These are phyloP conservation scores for Cerastis rubricosa DNA, from an alignment of 2,888 invertebrate genomes.

Conservation along the genomic window DNA sequence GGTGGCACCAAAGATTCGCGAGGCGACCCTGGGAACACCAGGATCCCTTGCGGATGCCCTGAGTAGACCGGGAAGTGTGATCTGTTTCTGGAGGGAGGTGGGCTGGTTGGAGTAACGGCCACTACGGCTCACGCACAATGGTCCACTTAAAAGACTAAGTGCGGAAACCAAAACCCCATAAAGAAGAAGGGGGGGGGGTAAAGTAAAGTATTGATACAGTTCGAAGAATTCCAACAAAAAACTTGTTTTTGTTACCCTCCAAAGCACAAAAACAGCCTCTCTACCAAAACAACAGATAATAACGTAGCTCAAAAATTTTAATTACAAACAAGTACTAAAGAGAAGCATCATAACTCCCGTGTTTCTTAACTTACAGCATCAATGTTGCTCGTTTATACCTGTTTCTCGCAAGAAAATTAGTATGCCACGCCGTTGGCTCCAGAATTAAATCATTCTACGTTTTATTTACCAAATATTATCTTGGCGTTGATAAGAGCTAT, in stretches of 20 bases:
- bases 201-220: neutral
- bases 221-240: neutral
- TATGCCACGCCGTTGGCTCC: slow-evolving; percentile 58
- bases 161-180: no score
- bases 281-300: slow-evolving; percentile 10
- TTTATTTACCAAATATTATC: slow-evolving; percentile 68
- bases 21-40: no score
- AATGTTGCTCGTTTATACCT: slow-evolving; percentile 59
- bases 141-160: no score
- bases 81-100: no score
- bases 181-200: no score
- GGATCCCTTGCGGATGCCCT: no score
- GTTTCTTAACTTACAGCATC: slow-evolving; percentile 49
- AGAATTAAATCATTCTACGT: slow-evolving; percentile 66
- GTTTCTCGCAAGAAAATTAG: slow-evolving; percentile 61
- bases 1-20: no score
- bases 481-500: slow-evolving; percentile 58
- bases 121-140: no score
- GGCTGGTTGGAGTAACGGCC: no score
- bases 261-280: neutral
- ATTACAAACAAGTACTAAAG: slow-evolving; percentile 44
- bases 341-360: slow-evolving; percentile 33
- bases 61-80: no score
- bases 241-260: neutral
- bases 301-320: slow-evolving; percentile 24